Conservation (phyloP, 1,140 invertebrate genomes). For the Sitophilus oryzae region DNA sequence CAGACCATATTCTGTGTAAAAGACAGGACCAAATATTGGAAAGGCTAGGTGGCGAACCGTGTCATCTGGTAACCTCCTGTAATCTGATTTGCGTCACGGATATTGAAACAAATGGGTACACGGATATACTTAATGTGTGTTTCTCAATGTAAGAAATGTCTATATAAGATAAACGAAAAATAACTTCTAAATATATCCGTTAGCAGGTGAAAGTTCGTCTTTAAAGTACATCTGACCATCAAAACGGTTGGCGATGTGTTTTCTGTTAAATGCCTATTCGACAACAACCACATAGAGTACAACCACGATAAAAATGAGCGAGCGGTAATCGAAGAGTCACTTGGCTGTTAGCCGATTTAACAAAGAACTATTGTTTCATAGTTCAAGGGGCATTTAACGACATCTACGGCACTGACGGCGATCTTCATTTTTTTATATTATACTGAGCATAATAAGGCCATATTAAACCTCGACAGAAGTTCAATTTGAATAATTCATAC, state of each 20-base stretch:
- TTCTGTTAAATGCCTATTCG: not conserved
- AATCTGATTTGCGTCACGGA: no score
- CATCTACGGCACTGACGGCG: constrained; percentile 24
- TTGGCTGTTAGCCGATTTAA: not conserved
- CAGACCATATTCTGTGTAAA: no score
- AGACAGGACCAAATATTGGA: no score
- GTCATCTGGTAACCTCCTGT: no score
- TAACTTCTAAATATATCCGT: no score
- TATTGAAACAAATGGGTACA: no score
- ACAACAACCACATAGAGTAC: not conserved
- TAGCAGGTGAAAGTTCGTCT: no score
- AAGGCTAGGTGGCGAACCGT: no score
- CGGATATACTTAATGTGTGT: no score
- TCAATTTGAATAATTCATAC: constrained; percentile 19
- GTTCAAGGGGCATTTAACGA: not conserved
- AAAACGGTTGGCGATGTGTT: not conserved
- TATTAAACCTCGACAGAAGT: constrained; percentile 35
- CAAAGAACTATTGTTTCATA: not conserved
- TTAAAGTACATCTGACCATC: no score
- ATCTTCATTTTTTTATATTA: constrained; percentile 27
- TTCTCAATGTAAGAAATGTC: no score
- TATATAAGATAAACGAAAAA: no score
- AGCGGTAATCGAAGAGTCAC: not conserved
- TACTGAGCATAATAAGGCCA: constrained; percentile 38
- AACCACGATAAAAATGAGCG: not conserved